Evolutionary conservation across 2,888 invertebrate genomes (phyloP).

Genomic region (Spialia ferax): DNA sequence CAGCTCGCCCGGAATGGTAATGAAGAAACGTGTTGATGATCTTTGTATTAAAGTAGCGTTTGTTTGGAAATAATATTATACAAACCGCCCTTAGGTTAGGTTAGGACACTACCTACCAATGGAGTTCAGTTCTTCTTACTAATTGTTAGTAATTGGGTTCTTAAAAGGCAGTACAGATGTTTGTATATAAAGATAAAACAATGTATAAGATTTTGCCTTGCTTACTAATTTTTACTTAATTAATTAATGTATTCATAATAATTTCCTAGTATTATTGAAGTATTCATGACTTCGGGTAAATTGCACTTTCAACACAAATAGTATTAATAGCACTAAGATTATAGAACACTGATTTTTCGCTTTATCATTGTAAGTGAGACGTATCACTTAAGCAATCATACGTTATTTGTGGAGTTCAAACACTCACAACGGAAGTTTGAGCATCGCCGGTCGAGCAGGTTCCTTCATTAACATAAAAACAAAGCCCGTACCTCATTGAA

Average conservation of each 20-base stretch:
- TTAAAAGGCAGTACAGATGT: too few species aligned
- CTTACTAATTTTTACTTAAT: too few species aligned
- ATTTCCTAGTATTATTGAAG: too few species aligned
- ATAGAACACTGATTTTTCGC: background rate
- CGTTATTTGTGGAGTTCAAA: conserved; percentile 60
- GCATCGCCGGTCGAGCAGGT: conserved; percentile 67
- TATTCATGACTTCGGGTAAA: background rate
- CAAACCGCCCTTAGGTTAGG: conserved; percentile 5
- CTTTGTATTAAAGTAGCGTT: conserved; percentile 43
- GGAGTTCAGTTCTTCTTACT: too few species aligned
- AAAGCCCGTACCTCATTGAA: conserved; percentile 80
- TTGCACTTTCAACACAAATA: background rate
- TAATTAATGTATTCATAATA: too few species aligned
- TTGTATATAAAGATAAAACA: too few species aligned
- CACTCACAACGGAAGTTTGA: conserved; percentile 77
- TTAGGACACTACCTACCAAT: background rate
- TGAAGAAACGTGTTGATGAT: conserved; percentile 45
- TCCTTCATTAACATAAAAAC: conserved; percentile 82
- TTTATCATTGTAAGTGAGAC: background rate
- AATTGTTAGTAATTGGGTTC: too few species aligned
- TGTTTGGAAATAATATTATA: conserved; percentile 42
- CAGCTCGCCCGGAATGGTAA: conserved; percentile 43
- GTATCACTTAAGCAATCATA: background rate
- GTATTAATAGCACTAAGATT: background rate
- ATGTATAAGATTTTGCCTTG: too few species aligned